Evolutionary conservation across 2,113 vertebrate species (phyloP), one percentile per base, ranked within the genome.

Genomic region (Strix aluco): DNA sequence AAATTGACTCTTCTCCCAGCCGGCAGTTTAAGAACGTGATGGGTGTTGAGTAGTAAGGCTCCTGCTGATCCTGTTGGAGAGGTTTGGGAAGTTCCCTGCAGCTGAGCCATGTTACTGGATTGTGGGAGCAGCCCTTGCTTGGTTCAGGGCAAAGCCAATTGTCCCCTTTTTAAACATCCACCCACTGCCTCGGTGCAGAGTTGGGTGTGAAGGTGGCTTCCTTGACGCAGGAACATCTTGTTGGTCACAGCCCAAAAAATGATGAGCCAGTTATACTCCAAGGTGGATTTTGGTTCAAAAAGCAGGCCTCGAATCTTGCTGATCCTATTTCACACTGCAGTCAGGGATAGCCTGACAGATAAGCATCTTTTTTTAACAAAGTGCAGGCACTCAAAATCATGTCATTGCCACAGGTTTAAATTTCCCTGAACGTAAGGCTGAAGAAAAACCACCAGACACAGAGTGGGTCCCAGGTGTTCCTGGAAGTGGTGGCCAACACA

Each of bases 301-400:
- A 61, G 10, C 58, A 44, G 21, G 25, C 10, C 55, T 54, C 4
- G 38, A 77, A n/a, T 46, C 2, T 4, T 27, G 40, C 27, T 23
- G 23, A 49, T 72, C 21, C 63, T 5, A 9, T 36, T 78, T 40
- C 27, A 19, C 1, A 2, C 42, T n/a, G 42, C 34, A 12, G 38
- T 26, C 29, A 19, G 40, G 49, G 5, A 4, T 1, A 29, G 13
- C 34, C 38, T 46, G 52, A 16, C 30, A 9, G 11, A 6, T 16
- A 20, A 42, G 17, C 20, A 1, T 23, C 26, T 40, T 54, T 40
- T 46, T 46, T 47, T 7, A 58, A 32, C 27, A 22, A 82, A 58
- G 65, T 44, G 9, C 0, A 0, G 29, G 27, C 19, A 4, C 19
- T 66, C 36, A 51, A 40, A 62, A 38, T 19, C 0, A 0, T 5